These are phyloP conservation scores for Agelas oroides DNA, from an alignment of 37 sponge, comb jelly and placozoan genomes.

Conservation along the genomic window DNA sequence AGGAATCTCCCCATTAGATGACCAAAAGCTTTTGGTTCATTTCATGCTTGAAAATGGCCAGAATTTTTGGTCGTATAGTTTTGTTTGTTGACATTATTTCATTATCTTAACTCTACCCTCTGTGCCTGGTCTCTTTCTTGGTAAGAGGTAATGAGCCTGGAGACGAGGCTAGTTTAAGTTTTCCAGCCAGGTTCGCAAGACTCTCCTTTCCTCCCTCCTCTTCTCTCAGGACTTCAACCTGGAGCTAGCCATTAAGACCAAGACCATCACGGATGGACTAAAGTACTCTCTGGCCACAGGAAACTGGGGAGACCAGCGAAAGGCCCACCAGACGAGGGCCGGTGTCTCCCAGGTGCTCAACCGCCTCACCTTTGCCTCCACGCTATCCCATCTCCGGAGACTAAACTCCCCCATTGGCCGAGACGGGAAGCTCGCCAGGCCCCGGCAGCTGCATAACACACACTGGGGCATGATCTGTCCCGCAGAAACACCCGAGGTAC, in stretches of 20 bases:
- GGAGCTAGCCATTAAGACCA: conserved; percentile 92
- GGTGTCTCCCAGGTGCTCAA: conserved; percentile 99
- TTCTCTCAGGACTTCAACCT: conserved; percentile 92
- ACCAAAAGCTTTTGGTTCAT: no score
- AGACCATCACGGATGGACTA: conserved; percentile 97
- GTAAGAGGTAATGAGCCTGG: no score
- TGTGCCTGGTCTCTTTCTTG: no score
- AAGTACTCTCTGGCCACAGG: conserved; percentile 99
- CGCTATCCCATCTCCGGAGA: conserved; percentile 95
- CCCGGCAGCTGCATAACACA: conserved; percentile 99
- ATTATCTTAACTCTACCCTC: no score
- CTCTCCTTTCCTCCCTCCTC: no score
- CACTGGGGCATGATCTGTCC: conserved; percentile 99
- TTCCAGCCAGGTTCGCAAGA: no score
- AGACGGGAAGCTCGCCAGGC: conserved; percentile 98
- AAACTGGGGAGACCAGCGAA: conserved; percentile 99
- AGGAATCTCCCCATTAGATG: no score
- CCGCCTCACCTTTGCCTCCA: conserved; percentile 98
- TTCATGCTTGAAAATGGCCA: no score
- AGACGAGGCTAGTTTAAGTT: no score
- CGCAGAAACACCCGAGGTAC: conserved; percentile 98
- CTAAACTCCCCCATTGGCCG: conserved; percentile 99
- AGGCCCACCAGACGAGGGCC: conserved; percentile 98
- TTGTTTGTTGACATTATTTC: no score
- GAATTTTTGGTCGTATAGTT: no score